These are phyloP conservation scores for Strigops habroptila DNA, from an alignment of 2,113 vertebrate species.

Conservation along the genomic window DNA sequence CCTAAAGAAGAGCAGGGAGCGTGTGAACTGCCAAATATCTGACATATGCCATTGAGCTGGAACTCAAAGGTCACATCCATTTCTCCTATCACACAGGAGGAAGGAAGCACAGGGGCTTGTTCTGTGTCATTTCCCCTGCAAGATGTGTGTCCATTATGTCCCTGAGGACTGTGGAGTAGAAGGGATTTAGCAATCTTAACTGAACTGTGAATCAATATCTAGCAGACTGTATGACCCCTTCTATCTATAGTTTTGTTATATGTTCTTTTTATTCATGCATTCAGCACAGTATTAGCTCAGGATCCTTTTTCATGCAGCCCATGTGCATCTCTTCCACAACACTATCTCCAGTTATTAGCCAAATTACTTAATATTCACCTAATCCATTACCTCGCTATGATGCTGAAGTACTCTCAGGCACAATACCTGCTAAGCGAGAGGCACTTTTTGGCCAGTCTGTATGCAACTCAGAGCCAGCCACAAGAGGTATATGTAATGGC, in stretches of 20 bases:
- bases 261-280: not conserved
- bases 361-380: not conserved
- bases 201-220: not conserved
- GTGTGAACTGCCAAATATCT: not conserved
- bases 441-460: not conserved
- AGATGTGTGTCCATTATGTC: not conserved
- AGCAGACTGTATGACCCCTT: not conserved
- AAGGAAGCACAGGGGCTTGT: not conserved
- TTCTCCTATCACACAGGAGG: not conserved
- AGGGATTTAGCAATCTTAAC: not conserved
- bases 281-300: not conserved
- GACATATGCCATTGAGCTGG: not conserved
- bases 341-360: not conserved
- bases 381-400: not conserved
- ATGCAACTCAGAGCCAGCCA: not conserved
- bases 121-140: fast-evolving
- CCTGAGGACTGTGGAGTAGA: not conserved
- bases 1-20: not conserved
- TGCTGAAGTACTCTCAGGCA: not conserved
- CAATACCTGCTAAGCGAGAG: not conserved
- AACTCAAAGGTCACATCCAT: not conserved
- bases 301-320: not conserved
- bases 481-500: not conserved
- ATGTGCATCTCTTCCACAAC: not conserved
- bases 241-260: not conserved